Conservation (phyloP, 35 echinoderm and acorn worm species). For the Hemicentrotus pulcherrimus region DNA sequence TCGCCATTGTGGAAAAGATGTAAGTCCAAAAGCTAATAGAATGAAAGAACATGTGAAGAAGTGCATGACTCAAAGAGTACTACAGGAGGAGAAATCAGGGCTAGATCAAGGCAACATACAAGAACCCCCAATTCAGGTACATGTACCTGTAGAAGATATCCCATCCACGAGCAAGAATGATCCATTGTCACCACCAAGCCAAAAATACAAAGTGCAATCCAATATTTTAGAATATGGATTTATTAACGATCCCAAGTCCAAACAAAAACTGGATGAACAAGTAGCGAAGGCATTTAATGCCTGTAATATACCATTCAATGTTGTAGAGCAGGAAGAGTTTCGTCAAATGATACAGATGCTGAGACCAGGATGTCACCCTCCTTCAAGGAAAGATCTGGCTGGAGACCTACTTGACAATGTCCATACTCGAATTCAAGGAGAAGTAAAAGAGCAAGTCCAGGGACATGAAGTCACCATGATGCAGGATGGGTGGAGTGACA, state of each 20-base stretch:
- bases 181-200: neutral
- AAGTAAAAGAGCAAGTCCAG: constrained; percentile 40
- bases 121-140: neutral
- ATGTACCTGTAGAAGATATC: neutral
- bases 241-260: constrained; percentile 28
- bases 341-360: constrained; percentile 49
- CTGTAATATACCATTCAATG: constrained; percentile 61
- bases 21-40: constrained; percentile 8
- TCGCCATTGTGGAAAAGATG: neutral
- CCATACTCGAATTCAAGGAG: constrained; percentile 9
- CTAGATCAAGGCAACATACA: neutral
- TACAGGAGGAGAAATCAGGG: constrained; percentile 8
- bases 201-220: constrained; percentile 6
- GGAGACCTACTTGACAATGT: constrained; percentile 54
- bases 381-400: constrained; percentile 43
- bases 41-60: constrained; percentile 18
- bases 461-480: constrained; percentile 48
- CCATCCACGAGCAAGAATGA: neutral
- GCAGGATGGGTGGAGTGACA: constrained; percentile 56
- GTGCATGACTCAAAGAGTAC: neutral
- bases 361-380: constrained; percentile 54
- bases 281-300: constrained; percentile 53
- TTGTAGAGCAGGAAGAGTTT: constrained; percentile 30
- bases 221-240: constrained; percentile 23
- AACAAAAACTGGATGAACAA: constrained; percentile 40